Evolutionary conservation across 2,113 vertebrate genomes (phyloP).

Genomic region (Gnathonemus longibarbis): DNA sequence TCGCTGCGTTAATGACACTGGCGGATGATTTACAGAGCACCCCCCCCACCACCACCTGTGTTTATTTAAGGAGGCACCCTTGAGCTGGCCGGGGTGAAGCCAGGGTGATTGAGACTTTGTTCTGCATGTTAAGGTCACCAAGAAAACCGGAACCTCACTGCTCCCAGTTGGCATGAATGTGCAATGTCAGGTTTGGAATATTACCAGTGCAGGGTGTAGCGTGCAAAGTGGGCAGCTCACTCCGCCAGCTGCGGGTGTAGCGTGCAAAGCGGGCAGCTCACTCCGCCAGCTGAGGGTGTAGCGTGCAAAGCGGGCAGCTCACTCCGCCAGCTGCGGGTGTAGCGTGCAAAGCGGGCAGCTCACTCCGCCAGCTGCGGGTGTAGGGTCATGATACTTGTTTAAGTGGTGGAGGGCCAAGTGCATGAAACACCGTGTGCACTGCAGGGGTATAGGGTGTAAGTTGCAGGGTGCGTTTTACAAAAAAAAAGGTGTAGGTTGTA

Average conservation of each 20-base stretch:
- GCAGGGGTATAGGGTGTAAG: neutral
- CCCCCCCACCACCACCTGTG: neutral
- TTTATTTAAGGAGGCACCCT: neutral
- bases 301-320: neutral
- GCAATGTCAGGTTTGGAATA: neutral
- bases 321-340: neutral
- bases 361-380: neutral
- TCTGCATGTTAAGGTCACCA: neutral
- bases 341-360: neutral
- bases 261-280: neutral
- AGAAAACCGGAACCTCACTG: neutral
- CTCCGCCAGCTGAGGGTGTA: neutral
- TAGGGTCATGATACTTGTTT: neutral
- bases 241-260: neutral
- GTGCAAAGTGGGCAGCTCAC: neutral
- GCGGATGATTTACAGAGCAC: neutral
- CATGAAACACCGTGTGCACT: neutral
- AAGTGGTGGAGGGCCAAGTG: neutral
- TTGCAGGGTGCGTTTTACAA: neutral
- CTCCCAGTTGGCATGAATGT: neutral
- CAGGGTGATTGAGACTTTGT: neutral
- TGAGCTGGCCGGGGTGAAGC: neutral
- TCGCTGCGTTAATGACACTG: neutral
- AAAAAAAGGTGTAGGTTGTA: neutral
- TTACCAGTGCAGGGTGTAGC: neutral